A percentile compares a stretch with the other conserved stretches of the same genome.
These are phyloP conservation scores for Sarcophilus harrisii DNA, from an alignment of 2,797 vertebrate genomes.

Conservation along the genomic window DNA sequence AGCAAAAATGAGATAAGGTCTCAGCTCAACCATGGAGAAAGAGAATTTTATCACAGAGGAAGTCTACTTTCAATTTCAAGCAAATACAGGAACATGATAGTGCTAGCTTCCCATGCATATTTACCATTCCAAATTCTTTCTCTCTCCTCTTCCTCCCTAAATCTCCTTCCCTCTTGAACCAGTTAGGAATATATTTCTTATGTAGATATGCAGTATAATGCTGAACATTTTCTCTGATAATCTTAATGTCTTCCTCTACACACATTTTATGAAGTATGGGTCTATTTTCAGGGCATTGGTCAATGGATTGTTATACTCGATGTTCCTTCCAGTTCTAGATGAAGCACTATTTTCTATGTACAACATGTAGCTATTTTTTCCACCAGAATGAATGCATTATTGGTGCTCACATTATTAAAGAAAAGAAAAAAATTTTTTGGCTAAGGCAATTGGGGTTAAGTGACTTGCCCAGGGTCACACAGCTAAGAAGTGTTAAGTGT, in stretches of 20 bases:
- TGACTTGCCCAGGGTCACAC: no score
- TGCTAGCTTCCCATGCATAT: neutral
- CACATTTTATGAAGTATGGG: neutral
- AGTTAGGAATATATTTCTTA: neutral
- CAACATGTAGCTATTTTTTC: slow-evolving; percentile 20
- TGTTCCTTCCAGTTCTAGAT: neutral
- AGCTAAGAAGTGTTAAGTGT: no score
- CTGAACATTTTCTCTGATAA: neutral
- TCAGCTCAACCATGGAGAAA: neutral
- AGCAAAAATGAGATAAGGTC: neutral
- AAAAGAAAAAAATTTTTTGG: no score
- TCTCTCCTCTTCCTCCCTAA: neutral
- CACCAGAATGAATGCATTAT: neutral
- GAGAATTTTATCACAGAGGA: neutral
- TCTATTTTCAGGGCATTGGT: neutral
- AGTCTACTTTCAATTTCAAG: neutral
- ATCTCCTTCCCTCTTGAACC: neutral
- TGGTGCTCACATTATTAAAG: neutral
- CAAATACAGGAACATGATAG: neutral
- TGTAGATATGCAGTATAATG: neutral
- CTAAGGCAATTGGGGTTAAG: no score
- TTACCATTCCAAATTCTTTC: neutral
- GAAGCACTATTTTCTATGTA: neutral
- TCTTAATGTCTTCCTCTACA: neutral
- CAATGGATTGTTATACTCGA: neutral